Percentiles rank a stretch among this genome's conserved stretches.
phyloP scores from a whole-genome alignment of 1,140 invertebrate species.

The Bombus confusus region DNA sequence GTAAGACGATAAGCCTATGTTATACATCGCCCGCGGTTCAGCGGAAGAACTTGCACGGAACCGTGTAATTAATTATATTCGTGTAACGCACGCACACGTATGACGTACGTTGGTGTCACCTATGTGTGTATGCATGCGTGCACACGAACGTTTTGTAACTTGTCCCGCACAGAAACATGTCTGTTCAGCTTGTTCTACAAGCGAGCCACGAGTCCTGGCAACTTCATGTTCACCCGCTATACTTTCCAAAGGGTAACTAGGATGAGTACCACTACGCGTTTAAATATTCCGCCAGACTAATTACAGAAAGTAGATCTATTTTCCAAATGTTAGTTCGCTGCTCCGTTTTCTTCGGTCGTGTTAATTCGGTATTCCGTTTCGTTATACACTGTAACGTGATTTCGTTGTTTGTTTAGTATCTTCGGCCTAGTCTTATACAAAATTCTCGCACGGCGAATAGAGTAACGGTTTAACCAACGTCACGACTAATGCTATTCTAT shows the following conservation, averaged over 20 bases:
- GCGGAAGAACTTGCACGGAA: constrained; percentile 13
- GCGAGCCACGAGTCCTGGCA: constrained; percentile 46
- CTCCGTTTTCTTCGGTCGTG: too few species aligned
- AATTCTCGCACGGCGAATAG: constrained; percentile 49
- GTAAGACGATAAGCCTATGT: neutral
- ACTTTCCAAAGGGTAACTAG: neutral
- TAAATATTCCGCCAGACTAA: neutral
- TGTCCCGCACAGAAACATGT: constrained; percentile 57
- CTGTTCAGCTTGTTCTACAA: constrained; percentile 40
- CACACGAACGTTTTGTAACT: constrained; percentile 46
- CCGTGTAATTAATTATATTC: constrained; percentile 58
- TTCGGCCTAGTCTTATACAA: constrained; percentile 48
- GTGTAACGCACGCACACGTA: neutral
- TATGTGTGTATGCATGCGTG: constrained; percentile 14
- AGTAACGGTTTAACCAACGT: constrained; percentile 33
- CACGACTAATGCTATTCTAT: constrained; percentile 55
- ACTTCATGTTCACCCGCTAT: constrained; percentile 39
- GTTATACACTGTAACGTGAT: constrained; percentile 9
- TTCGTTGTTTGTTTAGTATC: constrained; percentile 38
- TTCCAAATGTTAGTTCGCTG: neutral
- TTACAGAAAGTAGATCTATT: neutral
- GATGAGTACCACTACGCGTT: neutral
- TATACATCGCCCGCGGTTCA: neutral
- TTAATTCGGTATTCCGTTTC: too few species aligned
- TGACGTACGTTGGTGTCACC: neutral